A percentile compares a stretch with the other conserved stretches of the same genome.
Evolutionary conservation across 2,888 invertebrate species (phyloP).

Genomic region (Biston stratarius): DNA sequence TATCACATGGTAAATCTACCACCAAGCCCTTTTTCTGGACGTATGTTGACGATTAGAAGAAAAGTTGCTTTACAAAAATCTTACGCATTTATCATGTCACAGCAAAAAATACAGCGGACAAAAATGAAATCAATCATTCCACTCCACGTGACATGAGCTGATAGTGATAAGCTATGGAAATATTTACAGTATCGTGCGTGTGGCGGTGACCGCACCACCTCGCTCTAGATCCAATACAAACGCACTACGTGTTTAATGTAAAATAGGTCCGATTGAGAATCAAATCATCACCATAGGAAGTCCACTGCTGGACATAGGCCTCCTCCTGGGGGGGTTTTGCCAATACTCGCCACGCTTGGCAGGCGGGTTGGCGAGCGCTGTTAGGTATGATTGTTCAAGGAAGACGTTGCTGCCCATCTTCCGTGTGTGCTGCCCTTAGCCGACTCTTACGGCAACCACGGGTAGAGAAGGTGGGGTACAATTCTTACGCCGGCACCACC

Average conservation of each 20-base stretch:
- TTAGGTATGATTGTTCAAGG: too few relatives aligned
- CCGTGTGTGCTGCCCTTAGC: too few relatives aligned
- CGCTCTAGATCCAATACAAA: constrained; percentile 10
- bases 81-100: neutral
- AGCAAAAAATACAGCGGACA: neutral
- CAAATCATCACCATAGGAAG: too few relatives aligned
- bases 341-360: too few relatives aligned
- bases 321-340: too few relatives aligned
- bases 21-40: neutral
- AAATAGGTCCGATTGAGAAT: neutral
- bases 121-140: neutral
- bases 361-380: too few relatives aligned
- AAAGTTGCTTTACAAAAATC: neutral
- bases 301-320: too few relatives aligned
- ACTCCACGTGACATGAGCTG: neutral
- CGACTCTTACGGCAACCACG: too few relatives aligned
- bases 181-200: neutral
- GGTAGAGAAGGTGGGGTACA: too few relatives aligned
- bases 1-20: neutral
- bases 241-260: constrained; percentile 11
- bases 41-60: neutral
- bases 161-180: constrained; percentile 1
- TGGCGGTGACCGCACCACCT: constrained; percentile 9
- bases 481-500: too few relatives aligned
- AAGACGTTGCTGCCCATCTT: too few relatives aligned